Evolutionary conservation across 1,140 invertebrate genomes (phyloP).

Genomic region (Drosophila pachea): DNA sequence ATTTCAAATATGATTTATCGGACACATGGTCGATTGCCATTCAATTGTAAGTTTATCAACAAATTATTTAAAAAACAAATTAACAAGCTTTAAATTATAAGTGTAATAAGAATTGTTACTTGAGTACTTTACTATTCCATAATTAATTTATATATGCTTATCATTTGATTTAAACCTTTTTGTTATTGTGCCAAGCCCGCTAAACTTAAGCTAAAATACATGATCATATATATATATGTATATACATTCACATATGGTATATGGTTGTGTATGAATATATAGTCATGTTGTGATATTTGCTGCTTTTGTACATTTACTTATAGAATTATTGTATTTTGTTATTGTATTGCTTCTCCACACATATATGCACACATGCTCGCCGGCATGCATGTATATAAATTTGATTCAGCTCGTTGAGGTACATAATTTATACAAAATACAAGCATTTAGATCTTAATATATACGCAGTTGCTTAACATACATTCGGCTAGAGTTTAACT

Average conservation of each 20-base stretch:
- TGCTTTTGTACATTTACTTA: slow-evolving; percentile 64
- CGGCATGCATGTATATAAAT: slow-evolving; percentile 38
- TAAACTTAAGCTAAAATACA: slow-evolving; percentile 41
- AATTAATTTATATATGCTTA: slow-evolving; percentile 40
- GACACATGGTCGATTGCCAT: slow-evolving; percentile 16
- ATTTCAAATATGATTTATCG: slow-evolving; percentile 42
- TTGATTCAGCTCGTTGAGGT: slow-evolving; percentile 69
- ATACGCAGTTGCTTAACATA: slow-evolving; percentile 16
- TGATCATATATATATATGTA: slow-evolving; percentile 15
- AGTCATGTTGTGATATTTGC: slow-evolving; percentile 21
- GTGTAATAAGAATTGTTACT: slow-evolving; percentile 60
- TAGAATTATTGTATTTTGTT: slow-evolving; percentile 51
- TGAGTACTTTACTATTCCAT: slow-evolving; percentile 62
- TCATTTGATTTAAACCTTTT: slow-evolving; percentile 26
- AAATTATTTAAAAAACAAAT: slow-evolving; percentile 74
- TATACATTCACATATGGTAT: slow-evolving; percentile 9
- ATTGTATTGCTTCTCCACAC: slow-evolving; percentile 58
- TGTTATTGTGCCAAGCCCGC: slow-evolving; percentile 63
- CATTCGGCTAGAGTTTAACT: slow-evolving; percentile 36
- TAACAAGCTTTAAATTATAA: slow-evolving; percentile 60
- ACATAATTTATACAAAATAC: slow-evolving; percentile 66
- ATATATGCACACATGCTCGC: neutral
- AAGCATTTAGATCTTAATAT: slow-evolving; percentile 5
- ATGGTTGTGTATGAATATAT: slow-evolving; percentile 1
- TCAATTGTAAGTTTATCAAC: slow-evolving; percentile 64